phyloP scores from a whole-genome alignment of 2,888 invertebrate species.

The Ophonus ardosiacus region DNA sequence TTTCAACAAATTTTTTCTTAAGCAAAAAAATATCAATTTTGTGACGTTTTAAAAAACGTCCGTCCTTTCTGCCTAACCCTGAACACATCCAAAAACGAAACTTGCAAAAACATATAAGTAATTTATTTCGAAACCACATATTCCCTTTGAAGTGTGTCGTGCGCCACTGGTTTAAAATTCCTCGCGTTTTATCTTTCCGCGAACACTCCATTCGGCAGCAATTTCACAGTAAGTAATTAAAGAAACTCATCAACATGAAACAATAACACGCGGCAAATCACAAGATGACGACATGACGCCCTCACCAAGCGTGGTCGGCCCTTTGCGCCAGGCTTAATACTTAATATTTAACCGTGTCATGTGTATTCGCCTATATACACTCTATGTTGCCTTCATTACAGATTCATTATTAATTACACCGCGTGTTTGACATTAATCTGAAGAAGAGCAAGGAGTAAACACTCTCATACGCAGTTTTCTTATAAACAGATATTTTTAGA shows the following conservation, averaged over 20 bases:
- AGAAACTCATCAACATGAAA: constrained; percentile 46
- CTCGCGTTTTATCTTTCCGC: constrained; percentile 27
- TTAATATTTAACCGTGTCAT: constrained; percentile 21
- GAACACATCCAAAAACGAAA: no score
- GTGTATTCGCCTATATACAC: not conserved
- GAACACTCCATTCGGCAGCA: constrained; percentile 33
- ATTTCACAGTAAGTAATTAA: constrained; percentile 40
- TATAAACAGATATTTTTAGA: constrained; percentile 25
- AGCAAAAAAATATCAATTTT: no score
- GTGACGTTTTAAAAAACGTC: no score
- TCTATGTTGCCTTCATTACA: constrained; percentile 10
- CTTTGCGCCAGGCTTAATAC: no score
- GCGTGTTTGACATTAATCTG: constrained; percentile 26
- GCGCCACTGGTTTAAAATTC: not conserved
- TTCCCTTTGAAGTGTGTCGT: not conserved
- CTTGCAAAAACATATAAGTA: no score
- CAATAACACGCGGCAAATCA: constrained; percentile 37
- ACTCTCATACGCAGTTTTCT: constrained; percentile 7
- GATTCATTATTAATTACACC: constrained; percentile 48
- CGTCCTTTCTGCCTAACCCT: no score
- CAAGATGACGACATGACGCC: not conserved
- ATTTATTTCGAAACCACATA: not conserved
- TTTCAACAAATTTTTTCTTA: no score
- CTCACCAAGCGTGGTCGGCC: no score
- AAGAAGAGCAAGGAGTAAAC: not conserved